Base-by-base conservation (phyloP, 2,888 invertebrate species). In the Sylvicola cinctus region DNA sequence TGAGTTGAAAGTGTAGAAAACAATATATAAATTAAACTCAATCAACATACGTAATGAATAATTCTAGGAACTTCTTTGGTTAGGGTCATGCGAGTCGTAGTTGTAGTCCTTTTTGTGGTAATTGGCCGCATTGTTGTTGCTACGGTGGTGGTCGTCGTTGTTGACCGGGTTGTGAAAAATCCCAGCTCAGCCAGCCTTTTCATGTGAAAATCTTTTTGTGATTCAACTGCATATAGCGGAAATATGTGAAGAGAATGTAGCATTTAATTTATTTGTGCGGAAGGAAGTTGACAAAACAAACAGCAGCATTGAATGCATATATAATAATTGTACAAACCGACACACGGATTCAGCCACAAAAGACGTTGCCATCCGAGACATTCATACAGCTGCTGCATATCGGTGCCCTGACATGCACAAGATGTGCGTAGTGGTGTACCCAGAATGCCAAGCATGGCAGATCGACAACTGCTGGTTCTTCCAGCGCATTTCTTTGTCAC, bases 261-360 rank as follows among this genome's bases (percentile, higher is more conserved):
- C 14, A 37, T 16, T 15, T 16, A 37, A 32, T 26, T 30, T 13
- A 25, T 25, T 36, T 17, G 29, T 10, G 37, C 13, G 20, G 12
- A 20, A 12, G 37, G 16, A 31, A 29, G 12, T 12, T 14, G 32
- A n/a, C 20, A 25, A 4, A 28, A 33, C 27, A 37, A 12, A 38
- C 10, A 34, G 27, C 12, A 38, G 10, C 14, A 20, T 20, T 4
- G 8, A 4, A 20, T 6, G 8, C 20, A 20, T 20, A 8, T 20
- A 6, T 15, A 29, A 1, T 7, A n/a, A 14, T 15, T 6, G n/a
- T 39, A 63, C 79, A 71, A 58, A 88, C 88, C 85, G 46, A 88
- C 87, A 56, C 88, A 88, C 34, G 87, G 84, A 56, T 88, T 88
- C 39, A 87, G 73, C 87, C 88, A 88, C 27, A 88, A 65, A 28